phyloP scores from a whole-genome alignment of 2,888 invertebrate genomes.

The Drosophila maculinotata region DNA sequence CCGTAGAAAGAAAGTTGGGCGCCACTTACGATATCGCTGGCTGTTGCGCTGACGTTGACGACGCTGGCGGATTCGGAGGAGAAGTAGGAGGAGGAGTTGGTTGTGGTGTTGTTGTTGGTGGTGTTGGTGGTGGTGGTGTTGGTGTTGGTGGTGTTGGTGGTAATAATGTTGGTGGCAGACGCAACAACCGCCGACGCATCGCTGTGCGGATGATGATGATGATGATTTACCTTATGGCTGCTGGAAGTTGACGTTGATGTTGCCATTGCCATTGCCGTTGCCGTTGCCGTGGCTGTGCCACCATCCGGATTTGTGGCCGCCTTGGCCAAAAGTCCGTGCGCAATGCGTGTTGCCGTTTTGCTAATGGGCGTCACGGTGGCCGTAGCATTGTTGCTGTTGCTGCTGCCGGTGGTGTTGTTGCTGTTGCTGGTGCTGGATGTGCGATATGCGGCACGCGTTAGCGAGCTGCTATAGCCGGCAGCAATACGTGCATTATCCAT shows the following conservation, averaged over 20 bases:
- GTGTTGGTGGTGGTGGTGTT: constrained; percentile 3
- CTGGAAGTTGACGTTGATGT: constrained; percentile 11
- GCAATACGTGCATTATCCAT: constrained; percentile 64
- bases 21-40: constrained; percentile 75
- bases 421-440: constrained; percentile 36
- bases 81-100: constrained; percentile 9
- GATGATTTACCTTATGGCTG: constrained; percentile 57
- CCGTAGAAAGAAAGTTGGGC: constrained; percentile 29
- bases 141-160: constrained; percentile 11
- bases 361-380: constrained; percentile 29
- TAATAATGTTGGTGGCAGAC: neutral
- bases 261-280: neutral
- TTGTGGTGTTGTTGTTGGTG: constrained; percentile 2
- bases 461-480: constrained; percentile 74
- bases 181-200: constrained; percentile 14
- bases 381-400: constrained; percentile 4
- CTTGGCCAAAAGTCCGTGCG: constrained; percentile 39
- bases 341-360: constrained; percentile 50
- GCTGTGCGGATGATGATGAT: constrained; percentile 31
- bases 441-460: constrained; percentile 80
- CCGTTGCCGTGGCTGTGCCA: constrained; percentile 1
- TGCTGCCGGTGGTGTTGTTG: constrained; percentile 5
- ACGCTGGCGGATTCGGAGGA: constrained; percentile 28
- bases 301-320: constrained; percentile 30
- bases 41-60: constrained; percentile 48